Evolutionary conservation across 2,888 invertebrate species (phyloP).

Genomic region (Orthosia gracilis): DNA sequence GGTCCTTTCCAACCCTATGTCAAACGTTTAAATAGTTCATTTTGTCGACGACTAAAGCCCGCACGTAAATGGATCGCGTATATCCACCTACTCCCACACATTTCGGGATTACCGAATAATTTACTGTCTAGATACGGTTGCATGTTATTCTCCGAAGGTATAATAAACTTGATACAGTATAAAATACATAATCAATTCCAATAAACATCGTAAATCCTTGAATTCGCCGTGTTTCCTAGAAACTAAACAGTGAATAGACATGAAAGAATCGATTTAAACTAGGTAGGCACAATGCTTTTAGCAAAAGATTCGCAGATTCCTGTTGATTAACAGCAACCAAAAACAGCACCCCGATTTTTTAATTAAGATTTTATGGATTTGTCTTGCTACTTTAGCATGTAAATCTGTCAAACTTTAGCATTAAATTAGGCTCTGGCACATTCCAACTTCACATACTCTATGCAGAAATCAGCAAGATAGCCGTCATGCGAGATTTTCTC

Average conservation of each 20-base stretch:
- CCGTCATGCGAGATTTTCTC: background rate
- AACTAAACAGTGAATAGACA: conserved; percentile 18
- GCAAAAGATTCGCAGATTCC: background rate
- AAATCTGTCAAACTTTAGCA: too few relatives aligned
- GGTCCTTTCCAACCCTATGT: background rate
- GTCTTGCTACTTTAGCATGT: too few relatives aligned
- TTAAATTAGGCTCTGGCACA: too few relatives aligned
- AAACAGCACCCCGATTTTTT: background rate
- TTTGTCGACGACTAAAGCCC: background rate
- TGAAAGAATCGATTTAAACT: conserved; percentile 16
- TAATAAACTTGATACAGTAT: conserved; percentile 30
- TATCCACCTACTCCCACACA: background rate
- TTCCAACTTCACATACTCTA: too few relatives aligned
- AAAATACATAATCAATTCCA: conserved; percentile 26
- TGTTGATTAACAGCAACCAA: background rate
- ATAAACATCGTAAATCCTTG: conserved; percentile 41
- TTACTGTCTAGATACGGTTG: conserved; percentile 14
- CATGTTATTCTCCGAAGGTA: conserved; percentile 30
- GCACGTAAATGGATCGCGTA: background rate
- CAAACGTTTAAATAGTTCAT: background rate
- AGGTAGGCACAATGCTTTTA: conserved; percentile 2
- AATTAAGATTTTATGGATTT: too few relatives aligned
- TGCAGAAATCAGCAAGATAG: background rate
- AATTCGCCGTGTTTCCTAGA: conserved; percentile 20
- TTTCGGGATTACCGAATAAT: conserved; percentile 3